Conservation (phyloP, 1,140 invertebrate genomes). For the Papilio machaon region DNA sequence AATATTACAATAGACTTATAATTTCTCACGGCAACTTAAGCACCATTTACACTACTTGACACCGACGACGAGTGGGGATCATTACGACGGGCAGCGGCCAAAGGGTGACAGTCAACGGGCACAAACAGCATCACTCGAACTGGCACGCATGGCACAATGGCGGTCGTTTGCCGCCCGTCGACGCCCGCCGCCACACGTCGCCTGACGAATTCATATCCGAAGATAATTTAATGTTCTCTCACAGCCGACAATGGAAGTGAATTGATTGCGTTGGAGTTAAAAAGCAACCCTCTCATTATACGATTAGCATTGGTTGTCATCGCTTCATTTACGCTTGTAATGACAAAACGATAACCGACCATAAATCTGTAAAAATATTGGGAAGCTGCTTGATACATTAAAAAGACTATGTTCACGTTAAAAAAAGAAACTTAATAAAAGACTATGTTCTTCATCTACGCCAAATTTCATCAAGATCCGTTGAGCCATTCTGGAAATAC, state of each 20-base stretch:
- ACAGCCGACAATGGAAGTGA: neutral
- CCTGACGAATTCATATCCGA: neutral
- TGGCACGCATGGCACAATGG: neutral
- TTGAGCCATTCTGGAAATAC: too few species aligned
- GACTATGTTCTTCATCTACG: too few species aligned
- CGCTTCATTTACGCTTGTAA: neutral
- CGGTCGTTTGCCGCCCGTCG: neutral
- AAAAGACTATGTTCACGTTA: too few species aligned
- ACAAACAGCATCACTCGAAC: neutral
- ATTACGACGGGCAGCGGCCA: neutral
- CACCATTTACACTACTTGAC: neutral
- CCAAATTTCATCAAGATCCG: too few species aligned
- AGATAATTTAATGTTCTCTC: neutral
- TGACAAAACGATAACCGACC: neutral
- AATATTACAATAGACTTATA: neutral
- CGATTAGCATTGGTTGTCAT: too few species aligned
- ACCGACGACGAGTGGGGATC: neutral
- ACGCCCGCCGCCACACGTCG: neutral
- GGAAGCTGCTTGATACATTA: neutral
- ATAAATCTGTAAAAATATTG: neutral
- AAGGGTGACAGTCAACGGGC: neutral
- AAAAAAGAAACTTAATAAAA: too few species aligned
- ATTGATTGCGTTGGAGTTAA: neutral
- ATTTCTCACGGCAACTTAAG: neutral
- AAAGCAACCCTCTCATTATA: neutral